A percentile compares a stretch with the other conserved stretches of the same genome.
Conservation (phyloP, 1,140 invertebrate genomes). For the Linepithema humile region DNA sequence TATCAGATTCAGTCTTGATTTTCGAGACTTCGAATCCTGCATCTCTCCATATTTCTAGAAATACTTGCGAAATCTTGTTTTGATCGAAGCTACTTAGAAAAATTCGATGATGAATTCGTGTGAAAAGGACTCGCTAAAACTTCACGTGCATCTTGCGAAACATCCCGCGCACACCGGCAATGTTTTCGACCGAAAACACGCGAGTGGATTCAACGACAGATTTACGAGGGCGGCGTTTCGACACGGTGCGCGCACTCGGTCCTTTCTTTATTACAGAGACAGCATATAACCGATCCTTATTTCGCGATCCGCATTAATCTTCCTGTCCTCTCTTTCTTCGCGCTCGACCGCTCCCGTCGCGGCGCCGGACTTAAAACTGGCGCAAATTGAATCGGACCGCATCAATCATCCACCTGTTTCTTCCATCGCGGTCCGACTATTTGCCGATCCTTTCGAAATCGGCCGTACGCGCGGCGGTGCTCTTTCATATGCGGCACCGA, state of each 20-base stretch:
- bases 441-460: constrained; percentile 57
- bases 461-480: background rate
- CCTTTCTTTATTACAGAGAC: constrained; percentile 17
- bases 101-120: too few species aligned
- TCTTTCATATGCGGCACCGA: background rate
- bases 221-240: constrained; percentile 53
- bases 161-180: background rate
- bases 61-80: too few species aligned
- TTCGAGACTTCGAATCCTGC: background rate
- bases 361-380: constrained; percentile 23
- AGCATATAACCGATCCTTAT: constrained; percentile 48
- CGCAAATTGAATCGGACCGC: constrained; percentile 60
- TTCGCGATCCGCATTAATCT: constrained; percentile 48
- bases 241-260: background rate
- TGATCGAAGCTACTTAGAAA: too few species aligned
- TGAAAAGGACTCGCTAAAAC: too few species aligned
- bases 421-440: constrained; percentile 53
- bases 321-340: background rate
- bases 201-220: constrained; percentile 17
- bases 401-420: constrained; percentile 58
- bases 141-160: constrained; percentile 20
- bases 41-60: too few species aligned
- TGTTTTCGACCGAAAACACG: background rate
- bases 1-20: background rate
- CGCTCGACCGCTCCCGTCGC: background rate